Conservation (phyloP, 2,113 vertebrate genomes). For the Trichomycterus rosablanca region DNA sequence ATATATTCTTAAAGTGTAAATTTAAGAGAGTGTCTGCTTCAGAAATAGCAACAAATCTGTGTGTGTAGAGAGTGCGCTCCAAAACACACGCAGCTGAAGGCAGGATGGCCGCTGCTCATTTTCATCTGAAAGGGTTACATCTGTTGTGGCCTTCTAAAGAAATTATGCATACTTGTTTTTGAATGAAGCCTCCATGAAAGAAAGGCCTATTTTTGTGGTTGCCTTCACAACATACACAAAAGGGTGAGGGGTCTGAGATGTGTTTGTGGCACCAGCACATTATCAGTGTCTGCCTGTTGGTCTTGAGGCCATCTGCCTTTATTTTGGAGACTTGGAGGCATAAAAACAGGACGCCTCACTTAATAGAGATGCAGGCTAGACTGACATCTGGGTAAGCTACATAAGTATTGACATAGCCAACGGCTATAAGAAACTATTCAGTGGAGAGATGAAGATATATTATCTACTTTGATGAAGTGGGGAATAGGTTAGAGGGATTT, state of each 20-base stretch:
- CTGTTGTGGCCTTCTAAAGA: slow-evolving; percentile 56
- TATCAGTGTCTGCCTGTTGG: slow-evolving; percentile 33
- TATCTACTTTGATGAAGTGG: too few relatives aligned
- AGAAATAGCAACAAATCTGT: too few relatives aligned
- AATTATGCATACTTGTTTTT: slow-evolving; percentile 61
- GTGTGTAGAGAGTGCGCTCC: too few relatives aligned
- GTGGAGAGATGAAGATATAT: background rate
- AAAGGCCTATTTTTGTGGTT: slow-evolving; percentile 3
- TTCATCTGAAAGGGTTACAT: slow-evolving; percentile 64
- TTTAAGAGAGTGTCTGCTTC: too few relatives aligned
- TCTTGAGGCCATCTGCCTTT: slow-evolving; percentile 32
- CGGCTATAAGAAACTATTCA: background rate
- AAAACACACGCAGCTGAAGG: slow-evolving; percentile 19
- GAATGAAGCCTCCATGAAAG: slow-evolving; percentile 36
- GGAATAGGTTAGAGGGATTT: too few relatives aligned
- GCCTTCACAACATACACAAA: slow-evolving; percentile 17
- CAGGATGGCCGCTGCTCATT: slow-evolving; percentile 51
- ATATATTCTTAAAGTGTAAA: too few relatives aligned
- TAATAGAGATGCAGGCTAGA: background rate
- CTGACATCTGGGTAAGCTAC: background rate
- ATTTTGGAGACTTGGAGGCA: background rate
- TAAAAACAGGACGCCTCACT: background rate
- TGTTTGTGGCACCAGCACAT: slow-evolving; percentile 2
- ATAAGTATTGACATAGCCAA: background rate
- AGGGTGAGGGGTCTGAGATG: background rate